phyloP scores from a whole-genome alignment of 2,888 invertebrate species.

The Lycocerus yunnanus region DNA sequence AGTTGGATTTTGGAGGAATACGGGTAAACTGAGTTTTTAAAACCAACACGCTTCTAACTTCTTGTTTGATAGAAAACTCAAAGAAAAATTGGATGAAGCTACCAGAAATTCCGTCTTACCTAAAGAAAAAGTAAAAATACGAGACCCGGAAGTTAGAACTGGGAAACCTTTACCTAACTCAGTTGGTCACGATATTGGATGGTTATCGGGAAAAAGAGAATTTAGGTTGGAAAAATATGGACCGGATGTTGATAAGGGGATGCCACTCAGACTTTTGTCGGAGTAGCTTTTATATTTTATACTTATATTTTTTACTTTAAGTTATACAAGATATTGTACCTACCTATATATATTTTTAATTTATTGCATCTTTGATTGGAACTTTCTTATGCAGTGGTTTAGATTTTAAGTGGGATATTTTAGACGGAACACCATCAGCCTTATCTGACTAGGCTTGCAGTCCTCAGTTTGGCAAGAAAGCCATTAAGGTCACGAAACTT shows the following conservation, averaged over 20 bases:
- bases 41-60: background rate
- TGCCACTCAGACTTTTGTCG: slow-evolving; percentile 15
- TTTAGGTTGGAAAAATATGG: slow-evolving; percentile 38
- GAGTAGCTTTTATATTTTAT: background rate
- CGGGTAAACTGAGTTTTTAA: slow-evolving; percentile 10
- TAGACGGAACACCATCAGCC: too few species aligned
- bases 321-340: background rate
- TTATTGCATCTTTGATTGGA: too few species aligned
- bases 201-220: slow-evolving; percentile 30
- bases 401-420: too few species aligned
- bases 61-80: slow-evolving; percentile 26
- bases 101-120: slow-evolving; percentile 29
- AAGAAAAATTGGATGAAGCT: slow-evolving; percentile 28
- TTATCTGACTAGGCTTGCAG: too few species aligned
- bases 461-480: too few species aligned
- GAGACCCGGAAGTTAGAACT: slow-evolving; percentile 28
- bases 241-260: slow-evolving; percentile 29
- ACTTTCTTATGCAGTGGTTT: too few species aligned
- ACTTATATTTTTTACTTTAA: background rate
- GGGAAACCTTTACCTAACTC: slow-evolving; percentile 33
- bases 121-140: slow-evolving; percentile 5
- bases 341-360: too few species aligned
- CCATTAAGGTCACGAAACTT: too few species aligned
- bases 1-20: slow-evolving; percentile 35
- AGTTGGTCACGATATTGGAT: slow-evolving; percentile 37